Base-by-base conservation (phyloP, 2,797 vertebrate genomes). In the Cuniculus paca region DNA sequence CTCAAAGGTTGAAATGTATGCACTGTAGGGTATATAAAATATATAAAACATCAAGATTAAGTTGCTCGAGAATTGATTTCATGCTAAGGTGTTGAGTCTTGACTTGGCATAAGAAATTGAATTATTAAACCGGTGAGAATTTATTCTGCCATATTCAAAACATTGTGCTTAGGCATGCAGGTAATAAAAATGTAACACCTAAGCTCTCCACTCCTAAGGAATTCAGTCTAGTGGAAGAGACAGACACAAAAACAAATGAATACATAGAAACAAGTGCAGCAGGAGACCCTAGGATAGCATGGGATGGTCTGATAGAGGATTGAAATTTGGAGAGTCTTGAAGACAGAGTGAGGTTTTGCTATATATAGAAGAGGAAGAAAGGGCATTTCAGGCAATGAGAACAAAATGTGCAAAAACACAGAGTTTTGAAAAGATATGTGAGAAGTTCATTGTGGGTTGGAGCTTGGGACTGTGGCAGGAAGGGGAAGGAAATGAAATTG, bases 401-500 rank as follows among this genome's bases (percentile, higher is more conserved):
- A 94, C 92, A 93, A 95, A 98, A 96, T 97, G 89, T 97, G 63
- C 94, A 95, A 90, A 95, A 84, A 42, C 94, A 84, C 22, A n/a
- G 81, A 68, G 42, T 95, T 97, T 90, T 95, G 90, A 75, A 94
- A 96, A 96, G 97, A 96, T 92, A 96, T 82, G 61, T 95, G 86
- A 97, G 95, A 90, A 58, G 84, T 75, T 92, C 96, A 95, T 42
- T 93, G 96, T 86, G 97, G 97, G 89, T 94, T 96, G 94, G 92
- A 94, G 84, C 48, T 97, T 75, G 94, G 61, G 28, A 36, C 36
- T 98, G 95, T 88, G 93, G 96, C 95, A 28, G 84, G 45, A n/a
- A 92, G 90, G 95, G 81, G 96, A 96, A 96, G 97, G 96, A 97
- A 97, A 92, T 90, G 93, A 93, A 95, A 97, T 72, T 93, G 94